These are phyloP conservation scores for Meloidogyne hapla DNA, from an alignment of 1,140 invertebrate genomes.

Conservation along the genomic window DNA sequence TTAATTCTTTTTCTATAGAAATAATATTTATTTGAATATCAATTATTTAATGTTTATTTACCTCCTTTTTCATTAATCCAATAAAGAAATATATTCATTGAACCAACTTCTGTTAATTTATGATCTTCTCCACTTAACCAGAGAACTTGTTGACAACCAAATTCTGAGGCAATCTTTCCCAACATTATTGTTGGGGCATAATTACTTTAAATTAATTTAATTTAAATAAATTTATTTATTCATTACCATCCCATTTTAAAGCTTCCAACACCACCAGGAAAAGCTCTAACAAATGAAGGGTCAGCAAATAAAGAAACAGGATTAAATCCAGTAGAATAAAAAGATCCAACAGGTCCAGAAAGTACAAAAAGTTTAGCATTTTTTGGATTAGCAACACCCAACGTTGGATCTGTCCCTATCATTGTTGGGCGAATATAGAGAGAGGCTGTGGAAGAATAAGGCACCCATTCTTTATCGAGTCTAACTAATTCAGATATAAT, in stretches of 20 bases:
- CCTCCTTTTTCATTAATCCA: constrained; percentile 85
- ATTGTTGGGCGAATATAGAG: constrained; percentile 93
- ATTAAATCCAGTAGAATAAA: constrained; percentile 77
- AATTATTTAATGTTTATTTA: constrained; percentile 65
- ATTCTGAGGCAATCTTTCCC: constrained; percentile 74
- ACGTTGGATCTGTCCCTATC: constrained; percentile 89
- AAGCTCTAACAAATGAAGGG: constrained; percentile 80
- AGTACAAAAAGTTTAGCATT: constrained; percentile 84
- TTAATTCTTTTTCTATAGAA: constrained; percentile 79
- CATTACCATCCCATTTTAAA: constrained; percentile 82
- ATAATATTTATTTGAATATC: neutral
- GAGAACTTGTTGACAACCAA: constrained; percentile 88
- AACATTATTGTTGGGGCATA: constrained; percentile 70
- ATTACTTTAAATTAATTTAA: constrained; percentile 65
- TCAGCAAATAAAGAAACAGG: constrained; percentile 79
- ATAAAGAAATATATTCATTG: constrained; percentile 96
- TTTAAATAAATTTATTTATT: constrained; percentile 12
- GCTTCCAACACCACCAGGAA: constrained; percentile 90
- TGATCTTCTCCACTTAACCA: constrained; percentile 94
- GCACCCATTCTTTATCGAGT: constrained; percentile 93
- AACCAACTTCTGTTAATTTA: constrained; percentile 92
- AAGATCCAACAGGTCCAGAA: constrained; percentile 85
- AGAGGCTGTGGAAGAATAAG: constrained; percentile 77
- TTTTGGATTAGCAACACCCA: constrained; percentile 69
- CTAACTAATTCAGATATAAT: constrained; percentile 81